Evolutionary conservation across 2,113 vertebrate species (phyloP).

Genomic region (Brachyistius frenatus): DNA sequence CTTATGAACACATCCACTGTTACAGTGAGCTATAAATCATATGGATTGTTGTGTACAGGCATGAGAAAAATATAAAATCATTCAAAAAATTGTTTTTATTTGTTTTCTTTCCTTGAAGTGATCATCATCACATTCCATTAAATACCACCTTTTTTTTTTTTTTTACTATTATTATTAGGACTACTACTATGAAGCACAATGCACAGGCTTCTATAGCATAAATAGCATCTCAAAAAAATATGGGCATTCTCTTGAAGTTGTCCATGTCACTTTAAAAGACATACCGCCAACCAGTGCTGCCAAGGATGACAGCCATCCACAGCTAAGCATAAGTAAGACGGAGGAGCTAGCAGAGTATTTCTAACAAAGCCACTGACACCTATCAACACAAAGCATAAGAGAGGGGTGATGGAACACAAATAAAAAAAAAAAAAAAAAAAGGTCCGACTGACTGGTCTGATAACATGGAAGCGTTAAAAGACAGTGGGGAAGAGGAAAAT

Average conservation of each 20-base stretch:
- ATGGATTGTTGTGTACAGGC: neutral
- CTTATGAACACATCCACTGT: conserved; percentile 19
- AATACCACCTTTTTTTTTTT: neutral
- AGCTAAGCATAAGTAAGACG: conserved; percentile 46
- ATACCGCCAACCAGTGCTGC: conserved; percentile 16
- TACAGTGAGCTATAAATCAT: neutral
- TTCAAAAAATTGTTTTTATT: too few relatives aligned
- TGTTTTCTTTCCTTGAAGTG: neutral
- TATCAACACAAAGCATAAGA: conserved; percentile 48
- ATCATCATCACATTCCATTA: neutral
- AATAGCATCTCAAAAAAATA: neutral
- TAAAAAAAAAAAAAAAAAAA: conserved; percentile 72
- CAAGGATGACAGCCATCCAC: conserved; percentile 54
- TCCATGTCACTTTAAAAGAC: conserved; percentile 16
- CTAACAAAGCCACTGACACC: conserved; percentile 60
- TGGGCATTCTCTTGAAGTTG: conserved; percentile 1
- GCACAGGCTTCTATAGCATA: neutral
- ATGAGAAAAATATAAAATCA: neutral
- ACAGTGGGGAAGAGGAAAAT: conserved; percentile 32
- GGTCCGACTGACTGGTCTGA: conserved; percentile 61
- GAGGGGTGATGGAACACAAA: conserved; percentile 41
- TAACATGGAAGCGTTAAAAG: conserved; percentile 44
- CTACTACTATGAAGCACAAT: neutral
- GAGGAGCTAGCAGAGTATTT: conserved; percentile 45
- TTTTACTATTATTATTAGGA: neutral